Conservation (phyloP, 2,888 invertebrate species). For the Parnassius orleans region DNA sequence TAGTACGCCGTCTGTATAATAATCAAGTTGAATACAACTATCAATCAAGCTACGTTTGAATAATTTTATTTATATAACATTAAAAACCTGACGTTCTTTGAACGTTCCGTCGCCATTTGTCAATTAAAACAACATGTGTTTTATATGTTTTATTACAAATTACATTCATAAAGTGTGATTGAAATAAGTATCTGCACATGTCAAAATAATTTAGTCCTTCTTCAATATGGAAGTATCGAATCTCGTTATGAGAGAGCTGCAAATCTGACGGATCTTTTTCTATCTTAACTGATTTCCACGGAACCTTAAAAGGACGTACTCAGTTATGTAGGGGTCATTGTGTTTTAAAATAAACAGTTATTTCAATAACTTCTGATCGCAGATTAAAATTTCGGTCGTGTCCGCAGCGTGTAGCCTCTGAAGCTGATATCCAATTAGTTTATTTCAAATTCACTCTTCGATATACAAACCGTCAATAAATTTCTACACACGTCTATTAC, state of each 20-base stretch:
- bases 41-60: slow-evolving; percentile 19
- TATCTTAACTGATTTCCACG: background rate
- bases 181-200: no score
- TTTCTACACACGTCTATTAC: slow-evolving; percentile 74
- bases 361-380: slow-evolving; percentile 46
- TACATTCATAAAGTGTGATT: no score
- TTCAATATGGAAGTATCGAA: no score
- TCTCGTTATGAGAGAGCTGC: no score
- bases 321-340: slow-evolving; percentile 33
- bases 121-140: slow-evolving; percentile 13
- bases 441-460: slow-evolving; percentile 61
- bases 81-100: slow-evolving; percentile 23
- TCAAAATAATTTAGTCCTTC: no score
- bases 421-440: slow-evolving; percentile 50
- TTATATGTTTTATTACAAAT: slow-evolving; percentile 8
- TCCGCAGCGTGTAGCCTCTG: slow-evolving; percentile 37
- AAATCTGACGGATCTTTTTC: no score
- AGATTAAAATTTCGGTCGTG: slow-evolving; percentile 57
- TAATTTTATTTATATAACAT: slow-evolving; percentile 16
- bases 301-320: background rate
- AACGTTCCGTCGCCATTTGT: slow-evolving; percentile 19
- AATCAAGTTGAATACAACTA: slow-evolving; percentile 17
- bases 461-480: slow-evolving; percentile 68
- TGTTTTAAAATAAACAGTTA: slow-evolving; percentile 45
- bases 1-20: slow-evolving; percentile 20